A percentile compares a stretch with the other conserved stretches of the same genome.
phyloP scores from a whole-genome alignment of 2,113 vertebrate genomes.

The Bos taurus region ARS-UCD2.0 NC_037348.1:43996501-43997000 shows the following conservation, averaged over 20 bases:
- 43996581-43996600: neutral
- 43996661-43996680: neutral
- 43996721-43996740: neutral
- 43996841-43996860: neutral
- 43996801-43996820: neutral
- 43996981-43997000: neutral
- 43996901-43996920: neutral
- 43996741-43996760: neutral
- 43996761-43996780: neutral
- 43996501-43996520: neutral
- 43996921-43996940: neutral
- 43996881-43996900: neutral
- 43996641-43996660: neutral
- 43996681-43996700: neutral
- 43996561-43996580: neutral
- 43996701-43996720: neutral
- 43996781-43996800: neutral
- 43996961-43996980: neutral
- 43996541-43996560: neutral
- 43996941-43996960: neutral
- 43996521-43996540: neutral
- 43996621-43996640: neutral
- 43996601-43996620: neutral
- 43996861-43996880: neutral
- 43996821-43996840: neutral